Evolutionary conservation across 2,797 vertebrate species (phyloP).

Genomic region (Lutjanus argentimaculatus): DNA sequence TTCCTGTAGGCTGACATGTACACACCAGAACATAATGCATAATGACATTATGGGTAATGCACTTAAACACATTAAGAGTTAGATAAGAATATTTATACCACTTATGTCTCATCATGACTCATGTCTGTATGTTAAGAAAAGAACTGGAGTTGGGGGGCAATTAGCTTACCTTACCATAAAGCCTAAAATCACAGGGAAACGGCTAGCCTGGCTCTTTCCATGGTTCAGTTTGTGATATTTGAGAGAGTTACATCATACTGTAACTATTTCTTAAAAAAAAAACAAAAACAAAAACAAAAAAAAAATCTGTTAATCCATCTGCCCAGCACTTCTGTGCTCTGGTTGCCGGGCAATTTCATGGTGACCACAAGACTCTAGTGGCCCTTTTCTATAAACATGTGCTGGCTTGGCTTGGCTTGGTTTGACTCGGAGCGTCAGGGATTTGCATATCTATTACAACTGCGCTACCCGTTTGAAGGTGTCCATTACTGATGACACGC

Average conservation of each 20-base stretch:
- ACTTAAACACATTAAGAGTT: not conserved
- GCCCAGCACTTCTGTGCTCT: not conserved
- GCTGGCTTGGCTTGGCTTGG: no score
- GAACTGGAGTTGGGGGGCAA: not conserved
- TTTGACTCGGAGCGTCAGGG: no score
- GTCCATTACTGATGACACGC: no score
- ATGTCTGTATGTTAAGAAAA: not conserved
- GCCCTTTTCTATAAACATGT: no score
- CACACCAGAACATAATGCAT: not conserved
- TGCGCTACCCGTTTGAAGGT: no score
- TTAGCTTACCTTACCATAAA: not conserved
- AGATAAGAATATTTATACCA: not conserved
- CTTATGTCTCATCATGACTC: no score
- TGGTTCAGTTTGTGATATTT: not conserved
- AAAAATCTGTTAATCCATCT: not conserved
- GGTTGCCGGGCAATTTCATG: conserved; percentile 9
- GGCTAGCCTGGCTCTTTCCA: not conserved
- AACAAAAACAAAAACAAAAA: no score
- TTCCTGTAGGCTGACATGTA: not conserved
- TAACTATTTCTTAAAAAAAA: not conserved
- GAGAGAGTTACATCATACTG: not conserved
- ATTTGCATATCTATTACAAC: no score
- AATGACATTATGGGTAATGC: no score
- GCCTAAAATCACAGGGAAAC: no score
- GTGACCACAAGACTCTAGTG: no score